Base-by-base conservation (phyloP, 1,140 invertebrate species). In the Lerema accius region DNA sequence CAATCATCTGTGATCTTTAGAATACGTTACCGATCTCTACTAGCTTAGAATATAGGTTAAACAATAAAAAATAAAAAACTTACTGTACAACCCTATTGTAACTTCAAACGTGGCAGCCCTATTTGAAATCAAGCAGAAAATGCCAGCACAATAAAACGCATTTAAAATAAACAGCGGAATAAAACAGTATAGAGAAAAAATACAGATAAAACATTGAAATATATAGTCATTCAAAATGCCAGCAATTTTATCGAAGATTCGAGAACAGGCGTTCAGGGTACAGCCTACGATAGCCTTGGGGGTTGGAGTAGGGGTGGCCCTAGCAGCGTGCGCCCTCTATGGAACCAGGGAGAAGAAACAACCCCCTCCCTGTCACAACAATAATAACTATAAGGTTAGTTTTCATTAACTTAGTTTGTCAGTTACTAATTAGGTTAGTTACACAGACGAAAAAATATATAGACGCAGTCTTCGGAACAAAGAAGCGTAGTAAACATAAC, bases 201-300 rank as follows among this genome's bases (percentile, higher is more conserved):
- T n/a, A 4, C 26, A 59, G 19, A 50, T 16, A 59, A 17, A 51
- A 15, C 11, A 32, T 32, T 11, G 7, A 4, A 23, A 46, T 26
- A 58, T 23, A 9, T 49, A 32, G 10, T 49, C 46, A 42, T 53
- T 53, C 50, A 89, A 79, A 67, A 90, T 90, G 88, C 88, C 88
- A 17, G 88, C 88, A 11, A 90, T 90, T 48, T 63, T 90, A 67
- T 75, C 86, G 7, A 90, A 90, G 67, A 83, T 90, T 13, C 59
- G 82, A 16, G 88, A 90, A 67, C 86, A 90, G 46, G 86, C 84
- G 65, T 86, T 79, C 50, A 65, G 84, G 17, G 92, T 93, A 49
- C 92, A 94, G 68, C 91, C 91, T 32, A 79, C 89, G 60, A 71
- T 94, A 50, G 93, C 93, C 1, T 83, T 91, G 42, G 93, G 93